A percentile compares a stretch with the other conserved stretches of the same genome.
These are phyloP conservation scores for Dolomedes plantarius DNA, from an alignment of 2,888 invertebrate genomes.

Conservation along the genomic window DNA sequence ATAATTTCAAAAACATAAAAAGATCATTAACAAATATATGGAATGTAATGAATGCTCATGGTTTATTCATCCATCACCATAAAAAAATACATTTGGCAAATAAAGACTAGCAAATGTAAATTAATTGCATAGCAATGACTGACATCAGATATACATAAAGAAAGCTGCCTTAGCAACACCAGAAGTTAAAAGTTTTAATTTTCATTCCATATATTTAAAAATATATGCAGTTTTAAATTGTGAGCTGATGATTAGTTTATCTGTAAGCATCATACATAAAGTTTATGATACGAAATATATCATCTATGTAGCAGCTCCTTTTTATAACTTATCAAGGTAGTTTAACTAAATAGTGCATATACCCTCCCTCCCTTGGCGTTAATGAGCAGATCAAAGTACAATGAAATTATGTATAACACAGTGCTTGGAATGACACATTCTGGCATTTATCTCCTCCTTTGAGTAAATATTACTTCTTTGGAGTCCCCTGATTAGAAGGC, in stretches of 20 bases:
- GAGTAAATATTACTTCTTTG: conserved; percentile 19
- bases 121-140: conserved; percentile 40
- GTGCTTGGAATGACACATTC: conserved; percentile 10
- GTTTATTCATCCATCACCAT: conserved; percentile 37
- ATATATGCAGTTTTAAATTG: background rate
- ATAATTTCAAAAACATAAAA: conserved; percentile 8
- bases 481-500: conserved; percentile 25
- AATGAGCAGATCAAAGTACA: conserved; percentile 19
- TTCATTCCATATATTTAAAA: background rate
- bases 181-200: conserved; percentile 4
- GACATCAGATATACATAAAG: conserved; percentile 21
- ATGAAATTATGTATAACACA: conserved; percentile 17
- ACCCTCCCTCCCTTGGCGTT: background rate
- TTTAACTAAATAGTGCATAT: background rate
- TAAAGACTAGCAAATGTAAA: conserved; percentile 59
- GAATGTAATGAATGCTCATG: conserved; percentile 44
- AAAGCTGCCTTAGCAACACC: conserved; percentile 31
- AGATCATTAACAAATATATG: conserved; percentile 20
- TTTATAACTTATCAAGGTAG: background rate
- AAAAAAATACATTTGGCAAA: conserved; percentile 53
- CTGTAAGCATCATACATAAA: background rate
- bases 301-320: background rate
- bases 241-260: background rate
- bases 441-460: background rate
- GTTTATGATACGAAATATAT: background rate